Percentiles rank a stretch among this genome's conserved stretches.
phyloP scores from a whole-genome alignment of 2,888 invertebrate genomes.

The Caenorhabditis macrosperma region DNA sequence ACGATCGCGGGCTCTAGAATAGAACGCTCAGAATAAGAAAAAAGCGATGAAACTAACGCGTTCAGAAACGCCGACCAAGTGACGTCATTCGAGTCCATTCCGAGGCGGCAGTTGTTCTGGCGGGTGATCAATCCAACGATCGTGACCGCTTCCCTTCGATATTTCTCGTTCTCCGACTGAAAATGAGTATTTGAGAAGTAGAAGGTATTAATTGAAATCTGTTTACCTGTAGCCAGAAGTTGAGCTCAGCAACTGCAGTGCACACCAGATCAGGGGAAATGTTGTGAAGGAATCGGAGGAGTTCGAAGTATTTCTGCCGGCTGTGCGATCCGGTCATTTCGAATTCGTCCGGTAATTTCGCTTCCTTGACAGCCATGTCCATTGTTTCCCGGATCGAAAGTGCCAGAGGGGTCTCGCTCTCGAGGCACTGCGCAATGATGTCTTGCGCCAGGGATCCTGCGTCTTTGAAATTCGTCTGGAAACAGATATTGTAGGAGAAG shows the following conservation, averaged over 20 bases:
- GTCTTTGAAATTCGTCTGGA: conserved; percentile 26
- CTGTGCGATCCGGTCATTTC: conserved; percentile 47
- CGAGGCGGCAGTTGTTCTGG: conserved; percentile 31
- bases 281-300: conserved; percentile 52
- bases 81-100: conserved; percentile 26
- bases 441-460: conserved; percentile 15
- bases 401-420: conserved; percentile 12
- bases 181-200: too few relatives aligned
- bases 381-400: conserved; percentile 10
- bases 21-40: too few relatives aligned
- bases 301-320: conserved; percentile 51
- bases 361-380: conserved; percentile 32
- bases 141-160: conserved; percentile 33
- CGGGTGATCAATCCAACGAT: conserved; percentile 38
- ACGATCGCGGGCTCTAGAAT: conserved; percentile 24
- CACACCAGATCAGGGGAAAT: conserved; percentile 41
- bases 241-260: conserved; percentile 31
- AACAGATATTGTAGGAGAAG: background rate
- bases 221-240: conserved; percentile 46
- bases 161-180: conserved; percentile 26
- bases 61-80: conserved; percentile 49
- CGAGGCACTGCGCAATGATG: conserved; percentile 18
- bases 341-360: conserved; percentile 59
- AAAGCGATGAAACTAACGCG: conserved; percentile 2
- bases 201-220: too few relatives aligned